Percentiles rank a stretch among this genome's conserved stretches.
Conservation (phyloP, 2,888 invertebrate species). For the Anaspis maculata region DNA sequence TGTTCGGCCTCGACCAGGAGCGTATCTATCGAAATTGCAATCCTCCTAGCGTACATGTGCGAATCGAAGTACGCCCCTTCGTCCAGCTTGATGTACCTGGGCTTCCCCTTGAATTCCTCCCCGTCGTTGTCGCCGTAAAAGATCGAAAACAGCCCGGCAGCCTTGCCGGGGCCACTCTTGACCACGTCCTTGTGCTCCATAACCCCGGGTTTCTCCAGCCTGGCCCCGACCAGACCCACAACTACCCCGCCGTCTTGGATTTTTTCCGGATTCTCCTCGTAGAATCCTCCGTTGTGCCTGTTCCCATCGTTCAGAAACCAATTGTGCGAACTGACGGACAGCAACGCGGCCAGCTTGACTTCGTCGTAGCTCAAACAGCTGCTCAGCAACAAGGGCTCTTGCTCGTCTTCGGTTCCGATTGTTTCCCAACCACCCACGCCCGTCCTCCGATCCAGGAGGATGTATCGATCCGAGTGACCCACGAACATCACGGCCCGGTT, state of each 20-base stretch:
- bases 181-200: constrained; percentile 57
- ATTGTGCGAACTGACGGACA: constrained; percentile 51
- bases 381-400: constrained; percentile 45
- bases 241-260: constrained; percentile 40
- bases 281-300: constrained; percentile 44
- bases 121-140: too few species aligned
- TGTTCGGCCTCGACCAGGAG: constrained; percentile 53
- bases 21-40: constrained; percentile 51
- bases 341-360: constrained; percentile 52
- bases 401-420: constrained; percentile 49
- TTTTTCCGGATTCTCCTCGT: constrained; percentile 37
- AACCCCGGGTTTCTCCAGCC: constrained; percentile 45
- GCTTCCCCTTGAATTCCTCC: too few species aligned
- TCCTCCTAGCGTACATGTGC: constrained; percentile 42
- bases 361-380: constrained; percentile 57
- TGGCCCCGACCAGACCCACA: constrained; percentile 46
- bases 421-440: constrained; percentile 48
- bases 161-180: too few species aligned
- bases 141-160: too few species aligned
- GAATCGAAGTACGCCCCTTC: constrained; percentile 18
- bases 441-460: constrained; percentile 43
- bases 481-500: constrained; percentile 50
- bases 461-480: constrained; percentile 44
- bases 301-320: constrained; percentile 54
- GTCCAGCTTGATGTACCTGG: too few species aligned